Percentiles rank a stretch among this genome's conserved stretches.
Conservation (phyloP, 2,888 invertebrate genomes). For the Macrophya annulata region DNA sequence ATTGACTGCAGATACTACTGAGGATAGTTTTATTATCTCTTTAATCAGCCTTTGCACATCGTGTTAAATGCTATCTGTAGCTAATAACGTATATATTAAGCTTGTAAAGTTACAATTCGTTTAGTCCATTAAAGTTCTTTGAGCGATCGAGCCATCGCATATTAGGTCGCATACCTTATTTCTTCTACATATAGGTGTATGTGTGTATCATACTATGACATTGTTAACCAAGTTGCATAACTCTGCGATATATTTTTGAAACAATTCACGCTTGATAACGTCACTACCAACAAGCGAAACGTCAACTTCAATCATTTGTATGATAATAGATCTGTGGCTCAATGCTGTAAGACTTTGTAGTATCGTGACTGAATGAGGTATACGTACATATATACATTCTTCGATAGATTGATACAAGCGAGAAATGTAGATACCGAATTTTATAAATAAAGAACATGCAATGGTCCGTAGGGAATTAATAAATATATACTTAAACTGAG, state of each 20-base stretch:
- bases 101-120: not conserved
- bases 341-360: not conserved
- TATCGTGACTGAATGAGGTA: constrained; percentile 20
- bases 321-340: constrained; percentile 18
- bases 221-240: constrained; percentile 13
- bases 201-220: not conserved
- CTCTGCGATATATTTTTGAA: not conserved
- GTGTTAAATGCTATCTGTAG: constrained; percentile 6
- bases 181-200: not conserved
- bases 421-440: not conserved
- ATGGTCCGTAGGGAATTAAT: not conserved
- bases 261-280: constrained; percentile 35
- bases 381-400: no score
- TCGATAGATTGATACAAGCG: not conserved
- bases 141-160: not conserved
- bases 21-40: not conserved
- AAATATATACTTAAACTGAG: not conserved
- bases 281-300: constrained; percentile 17
- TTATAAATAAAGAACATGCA: not conserved
- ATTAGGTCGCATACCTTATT: not conserved
- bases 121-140: not conserved
- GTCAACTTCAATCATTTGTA: constrained; percentile 25
- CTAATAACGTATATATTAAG: constrained; percentile 24
- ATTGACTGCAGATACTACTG: not conserved
- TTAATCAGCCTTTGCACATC: constrained; percentile 11